Percentiles rank a stretch among this genome's conserved stretches.
phyloP scores from a whole-genome alignment of 2,113 vertebrate genomes.

The Platichthys flesus region DNA sequence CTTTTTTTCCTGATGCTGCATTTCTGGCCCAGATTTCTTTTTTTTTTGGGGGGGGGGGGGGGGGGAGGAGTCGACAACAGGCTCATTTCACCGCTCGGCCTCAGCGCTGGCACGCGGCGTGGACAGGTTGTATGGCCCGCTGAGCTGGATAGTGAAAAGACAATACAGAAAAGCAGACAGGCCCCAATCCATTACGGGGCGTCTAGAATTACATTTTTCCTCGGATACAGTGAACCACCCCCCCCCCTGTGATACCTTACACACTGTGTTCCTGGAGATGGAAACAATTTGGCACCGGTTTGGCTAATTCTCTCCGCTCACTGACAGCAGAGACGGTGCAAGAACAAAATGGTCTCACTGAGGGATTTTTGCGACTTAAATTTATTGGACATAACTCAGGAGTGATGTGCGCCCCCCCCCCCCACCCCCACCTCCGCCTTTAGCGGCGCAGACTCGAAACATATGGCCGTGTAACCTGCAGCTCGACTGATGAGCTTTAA shows the following conservation, averaged over 20 bases:
- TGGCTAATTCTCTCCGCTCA: constrained; percentile 59
- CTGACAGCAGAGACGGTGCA: constrained; percentile 48
- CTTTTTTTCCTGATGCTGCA: too few species aligned
- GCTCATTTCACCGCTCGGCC: constrained; percentile 31
- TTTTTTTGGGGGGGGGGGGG: too few species aligned
- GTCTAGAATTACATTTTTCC: constrained; percentile 70
- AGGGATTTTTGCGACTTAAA: constrained; percentile 11
- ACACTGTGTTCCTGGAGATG: constrained; percentile 52
- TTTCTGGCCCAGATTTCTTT: too few species aligned
- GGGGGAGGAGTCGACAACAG: not conserved
- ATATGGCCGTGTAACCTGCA: constrained; percentile 44
- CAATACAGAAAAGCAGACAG: constrained; percentile 55
- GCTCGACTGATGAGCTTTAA: constrained; percentile 32
- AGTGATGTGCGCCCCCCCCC: not conserved
- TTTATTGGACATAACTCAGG: constrained; percentile 37
- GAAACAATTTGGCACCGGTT: constrained; percentile 62
- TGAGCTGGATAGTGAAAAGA: constrained; percentile 66
- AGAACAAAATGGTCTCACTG: not conserved
- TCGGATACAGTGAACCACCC: constrained; percentile 54
- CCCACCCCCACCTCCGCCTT: not conserved
- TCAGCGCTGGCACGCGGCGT: constrained; percentile 33
- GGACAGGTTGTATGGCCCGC: constrained; percentile 36
- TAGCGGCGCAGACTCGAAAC: constrained; percentile 21
- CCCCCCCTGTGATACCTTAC: constrained; percentile 34
- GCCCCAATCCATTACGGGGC: constrained; percentile 69